Evolutionary conservation across 2,888 invertebrate species (phyloP), one percentile per base, ranked within the genome.

Genomic region (Dasysyrphus albostriatus): DNA sequence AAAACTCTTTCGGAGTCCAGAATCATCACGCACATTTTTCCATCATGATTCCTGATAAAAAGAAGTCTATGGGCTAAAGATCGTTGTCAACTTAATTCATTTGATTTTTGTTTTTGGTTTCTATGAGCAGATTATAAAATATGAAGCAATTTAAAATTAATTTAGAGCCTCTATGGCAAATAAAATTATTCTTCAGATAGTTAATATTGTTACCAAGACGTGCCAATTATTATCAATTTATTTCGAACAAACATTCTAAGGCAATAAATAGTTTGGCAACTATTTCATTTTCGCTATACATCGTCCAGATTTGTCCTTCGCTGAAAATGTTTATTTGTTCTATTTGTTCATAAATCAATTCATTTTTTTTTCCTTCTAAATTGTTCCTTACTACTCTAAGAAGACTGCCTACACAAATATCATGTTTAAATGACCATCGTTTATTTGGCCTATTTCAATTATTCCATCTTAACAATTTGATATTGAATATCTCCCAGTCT

Each of bases 141-240:
- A 9, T 1, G 8, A 7, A 56, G 32, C 8, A 4, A 58, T 56
- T n/a, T 10, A 56, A 32, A 32, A 16, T 34, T 16, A 24, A 54
- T 54, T 32, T n/a, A 16, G 4, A n/a, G 9, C 56, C 56, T 12
- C 6, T 24, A 24, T 51, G 4, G 19, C 10, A 49, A n/a, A 2
- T 3, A 14, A 29, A 54, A 14, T 32, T 0, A 16, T 34, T 34
- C 16, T 58, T 34, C n/a, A 10, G n/a, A 7, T 7, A 54, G 29
- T 58, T 58, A n/a, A 12, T 58, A 29, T 29, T 16, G 34, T 56
- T 29, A 56, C 1, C 32, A 58, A 58, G 16, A 58, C 58, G 58
- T 58, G 58, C 58, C 58, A 58, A 58, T 37, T 58, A 58, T 58
- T 58, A 58, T 16, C 14, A 37, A 58, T 58, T 58, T 19, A 58